phyloP scores from a whole-genome alignment of 2,888 invertebrate species.

The Belgica antarctica region DNA sequence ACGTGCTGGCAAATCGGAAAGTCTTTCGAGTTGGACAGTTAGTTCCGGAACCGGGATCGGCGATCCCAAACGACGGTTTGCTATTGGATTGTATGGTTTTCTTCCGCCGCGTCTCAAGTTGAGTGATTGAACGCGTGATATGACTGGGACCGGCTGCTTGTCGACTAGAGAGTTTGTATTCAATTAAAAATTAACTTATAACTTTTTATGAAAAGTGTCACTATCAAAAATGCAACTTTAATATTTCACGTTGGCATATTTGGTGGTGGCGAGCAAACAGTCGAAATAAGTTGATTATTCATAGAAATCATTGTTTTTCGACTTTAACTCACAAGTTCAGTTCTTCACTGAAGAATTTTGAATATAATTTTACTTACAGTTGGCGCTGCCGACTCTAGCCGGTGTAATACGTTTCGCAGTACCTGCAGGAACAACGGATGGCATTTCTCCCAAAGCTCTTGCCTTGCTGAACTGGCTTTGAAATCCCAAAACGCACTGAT shows the following conservation, averaged over 20 bases:
- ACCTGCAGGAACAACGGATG: constrained; percentile 57
- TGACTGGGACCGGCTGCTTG: constrained; percentile 54
- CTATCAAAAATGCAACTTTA: neutral
- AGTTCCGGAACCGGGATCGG: constrained; percentile 48
- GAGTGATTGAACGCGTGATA: constrained; percentile 70
- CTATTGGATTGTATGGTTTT: constrained; percentile 36
- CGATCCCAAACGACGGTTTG: constrained; percentile 5
- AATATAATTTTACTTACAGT: neutral
- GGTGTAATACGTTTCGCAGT: constrained; percentile 56
- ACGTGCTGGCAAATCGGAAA: constrained; percentile 50
- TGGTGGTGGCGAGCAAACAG: too few species aligned
- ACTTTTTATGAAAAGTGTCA: neutral
- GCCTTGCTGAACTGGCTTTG: constrained; percentile 64
- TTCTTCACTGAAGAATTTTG: neutral
- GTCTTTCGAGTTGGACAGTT: constrained; percentile 46
- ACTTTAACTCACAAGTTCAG: too few species aligned
- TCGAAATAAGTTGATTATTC: too few species aligned
- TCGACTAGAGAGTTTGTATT: too few species aligned
- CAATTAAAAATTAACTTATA: too few species aligned
- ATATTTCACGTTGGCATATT: too few species aligned
- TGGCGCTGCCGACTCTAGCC: neutral
- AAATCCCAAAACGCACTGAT: constrained; percentile 78
- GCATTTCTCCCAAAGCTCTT: constrained; percentile 49
- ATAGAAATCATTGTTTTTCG: too few species aligned
- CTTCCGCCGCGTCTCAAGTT: constrained; percentile 53